Percentiles rank a stretch among this genome's conserved stretches.
Evolutionary conservation across 1,140 invertebrate species (phyloP).

Genomic region (Harlomillsia oculata): DNA sequence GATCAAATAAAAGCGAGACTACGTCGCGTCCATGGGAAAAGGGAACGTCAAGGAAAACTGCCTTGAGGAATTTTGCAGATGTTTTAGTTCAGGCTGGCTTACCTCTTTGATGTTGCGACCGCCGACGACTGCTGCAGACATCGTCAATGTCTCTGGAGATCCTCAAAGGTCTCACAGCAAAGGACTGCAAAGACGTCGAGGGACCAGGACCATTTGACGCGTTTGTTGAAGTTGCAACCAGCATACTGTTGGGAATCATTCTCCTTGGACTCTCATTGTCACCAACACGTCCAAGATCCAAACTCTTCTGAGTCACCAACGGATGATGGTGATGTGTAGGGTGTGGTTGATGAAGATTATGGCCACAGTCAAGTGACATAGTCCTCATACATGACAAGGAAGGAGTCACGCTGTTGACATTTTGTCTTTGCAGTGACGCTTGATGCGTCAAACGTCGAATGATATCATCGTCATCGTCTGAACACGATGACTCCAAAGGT

Average conservation of each 20-base stretch:
- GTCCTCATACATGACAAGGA: slow-evolving; percentile 8
- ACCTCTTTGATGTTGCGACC: slow-evolving; percentile 29
- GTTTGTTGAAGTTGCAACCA: slow-evolving; percentile 4
- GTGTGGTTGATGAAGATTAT: slow-evolving; percentile 6
- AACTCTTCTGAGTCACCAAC: slow-evolving; percentile 17
- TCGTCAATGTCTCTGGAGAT: slow-evolving; percentile 30
- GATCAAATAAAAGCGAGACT: not conserved
- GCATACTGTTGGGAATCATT: not conserved
- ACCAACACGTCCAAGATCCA: slow-evolving; percentile 13
- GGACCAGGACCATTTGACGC: not conserved
- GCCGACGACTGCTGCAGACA: slow-evolving; percentile 10
- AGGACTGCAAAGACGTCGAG: slow-evolving; percentile 5
- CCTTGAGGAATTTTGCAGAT: no score
- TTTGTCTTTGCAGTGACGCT: slow-evolving; percentile 31
- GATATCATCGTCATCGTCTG: slow-evolving; percentile 67
- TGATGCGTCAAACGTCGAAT: slow-evolving; percentile 46
- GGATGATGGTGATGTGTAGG: slow-evolving; percentile 16
- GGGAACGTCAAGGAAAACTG: not conserved
- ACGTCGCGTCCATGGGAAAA: not conserved
- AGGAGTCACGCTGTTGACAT: slow-evolving; percentile 6
- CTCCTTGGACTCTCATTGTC: not conserved
- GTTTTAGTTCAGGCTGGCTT: no score
- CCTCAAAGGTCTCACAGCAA: slow-evolving; percentile 23
- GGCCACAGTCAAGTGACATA: slow-evolving; percentile 1
- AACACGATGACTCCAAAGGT: slow-evolving; percentile 54